Conservation (phyloP, 2,888 invertebrate species). For the Calephelis perditalis region DNA sequence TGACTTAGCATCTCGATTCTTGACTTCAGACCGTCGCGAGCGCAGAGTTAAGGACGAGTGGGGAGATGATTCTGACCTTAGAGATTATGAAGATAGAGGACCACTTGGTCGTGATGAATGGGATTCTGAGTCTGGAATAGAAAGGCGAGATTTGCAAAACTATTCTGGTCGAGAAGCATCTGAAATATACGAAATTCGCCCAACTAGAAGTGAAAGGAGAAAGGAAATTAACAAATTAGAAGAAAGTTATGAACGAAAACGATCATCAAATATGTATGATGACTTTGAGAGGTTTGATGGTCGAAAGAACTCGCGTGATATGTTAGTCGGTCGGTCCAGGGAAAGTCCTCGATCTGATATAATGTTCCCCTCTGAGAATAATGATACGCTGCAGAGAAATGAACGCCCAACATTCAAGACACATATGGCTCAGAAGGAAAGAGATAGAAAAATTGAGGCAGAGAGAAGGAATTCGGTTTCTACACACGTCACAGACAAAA, state of each 20-base stretch:
- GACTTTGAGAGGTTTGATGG: constrained; percentile 70
- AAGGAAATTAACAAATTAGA: constrained; percentile 60
- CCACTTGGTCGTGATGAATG: constrained; percentile 62
- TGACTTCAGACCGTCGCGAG: constrained; percentile 60
- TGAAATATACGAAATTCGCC: constrained; percentile 68
- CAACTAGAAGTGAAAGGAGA: constrained; percentile 51
- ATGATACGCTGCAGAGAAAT: constrained; percentile 49
- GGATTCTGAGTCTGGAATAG: constrained; percentile 67
- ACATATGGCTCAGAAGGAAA: constrained; percentile 84
- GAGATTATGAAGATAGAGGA: constrained; percentile 54
- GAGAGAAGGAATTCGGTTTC: constrained; percentile 87
- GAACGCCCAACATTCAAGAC: constrained; percentile 84
- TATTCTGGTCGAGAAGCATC: constrained; percentile 66
- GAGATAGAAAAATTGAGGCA: constrained; percentile 79
- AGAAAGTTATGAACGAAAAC: constrained; percentile 55
- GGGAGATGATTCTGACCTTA: constrained; percentile 62
- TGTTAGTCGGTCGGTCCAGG: constrained; percentile 65
- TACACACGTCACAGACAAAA: constrained; percentile 85
- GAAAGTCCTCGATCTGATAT: constrained; percentile 68
- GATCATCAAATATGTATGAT: constrained; percentile 57
- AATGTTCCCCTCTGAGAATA: constrained; percentile 50
- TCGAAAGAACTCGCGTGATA: constrained; percentile 70
- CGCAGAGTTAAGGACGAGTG: constrained; percentile 55
- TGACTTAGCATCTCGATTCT: constrained; percentile 62
- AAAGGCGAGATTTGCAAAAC: constrained; percentile 54